Conservation (phyloP, 1,140 invertebrate species). For the Sesamia nonagrioides region DNA sequence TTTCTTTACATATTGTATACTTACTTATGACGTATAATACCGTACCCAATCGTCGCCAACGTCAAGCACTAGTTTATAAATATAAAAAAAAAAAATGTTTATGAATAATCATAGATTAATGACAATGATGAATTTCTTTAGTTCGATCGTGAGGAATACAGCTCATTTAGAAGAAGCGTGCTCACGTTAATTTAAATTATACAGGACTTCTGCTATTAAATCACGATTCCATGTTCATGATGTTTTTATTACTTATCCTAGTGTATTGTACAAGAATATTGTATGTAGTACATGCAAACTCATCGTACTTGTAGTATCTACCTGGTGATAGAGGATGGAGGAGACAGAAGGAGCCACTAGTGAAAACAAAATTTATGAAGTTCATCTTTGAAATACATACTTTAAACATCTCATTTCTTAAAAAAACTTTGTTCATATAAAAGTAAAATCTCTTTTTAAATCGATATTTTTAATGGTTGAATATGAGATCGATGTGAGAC, state of each 20-base stretch:
- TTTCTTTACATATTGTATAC: too few relatives aligned
- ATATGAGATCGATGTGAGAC: neutral
- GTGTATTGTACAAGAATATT: neutral
- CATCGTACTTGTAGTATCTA: neutral
- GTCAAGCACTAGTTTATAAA: too few relatives aligned
- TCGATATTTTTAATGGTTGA: conserved; percentile 15
- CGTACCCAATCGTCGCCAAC: too few relatives aligned
- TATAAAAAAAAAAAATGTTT: too few relatives aligned
- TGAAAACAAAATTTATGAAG: too few relatives aligned
- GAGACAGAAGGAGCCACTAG: too few relatives aligned
- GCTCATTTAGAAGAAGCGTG: conserved; percentile 7
- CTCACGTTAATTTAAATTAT: conserved; percentile 20
- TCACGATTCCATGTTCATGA: conserved; percentile 6
- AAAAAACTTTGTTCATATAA: neutral
- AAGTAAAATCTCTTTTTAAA: neutral
- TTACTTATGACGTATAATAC: too few relatives aligned
- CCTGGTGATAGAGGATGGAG: too few relatives aligned
- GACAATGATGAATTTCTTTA: too few relatives aligned
- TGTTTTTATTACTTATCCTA: conserved; percentile 8
- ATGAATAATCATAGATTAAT: too few relatives aligned
- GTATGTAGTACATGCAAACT: neutral
- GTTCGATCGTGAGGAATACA: conserved; percentile 5
- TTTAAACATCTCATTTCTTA: too few relatives aligned
- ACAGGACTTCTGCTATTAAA: conserved; percentile 15
- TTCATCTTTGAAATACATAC: too few relatives aligned